Conservation (phyloP, 2,797 vertebrate genomes). For the Onychomys arenicola region DNA sequence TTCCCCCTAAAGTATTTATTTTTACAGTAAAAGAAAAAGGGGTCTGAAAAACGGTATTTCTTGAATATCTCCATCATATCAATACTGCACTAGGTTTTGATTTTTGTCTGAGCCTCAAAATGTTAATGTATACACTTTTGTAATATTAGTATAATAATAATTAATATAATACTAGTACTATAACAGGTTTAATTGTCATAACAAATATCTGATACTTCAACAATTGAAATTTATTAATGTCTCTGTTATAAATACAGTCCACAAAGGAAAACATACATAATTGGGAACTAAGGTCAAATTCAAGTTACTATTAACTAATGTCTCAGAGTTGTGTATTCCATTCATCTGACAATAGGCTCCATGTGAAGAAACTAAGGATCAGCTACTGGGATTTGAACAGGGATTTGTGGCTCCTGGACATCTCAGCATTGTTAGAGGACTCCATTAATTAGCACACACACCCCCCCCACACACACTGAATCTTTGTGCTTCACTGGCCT, state of each 20-base stretch:
- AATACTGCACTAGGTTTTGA: neutral
- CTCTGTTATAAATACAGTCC: neutral
- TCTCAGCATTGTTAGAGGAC: neutral
- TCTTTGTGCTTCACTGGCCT: neutral
- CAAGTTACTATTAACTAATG: neutral
- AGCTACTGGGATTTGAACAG: constrained; percentile 7
- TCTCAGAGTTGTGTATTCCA: fast-evolving
- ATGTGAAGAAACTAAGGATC: neutral
- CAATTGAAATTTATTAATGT: neutral
- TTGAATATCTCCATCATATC: neutral
- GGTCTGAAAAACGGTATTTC: neutral
- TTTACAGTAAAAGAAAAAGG: neutral
- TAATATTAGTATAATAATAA: no score
- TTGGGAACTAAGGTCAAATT: neutral
- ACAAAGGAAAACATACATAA: neutral
- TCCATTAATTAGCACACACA: neutral
- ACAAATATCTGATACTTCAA: neutral
- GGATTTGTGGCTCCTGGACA: neutral
- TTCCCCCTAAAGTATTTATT: neutral
- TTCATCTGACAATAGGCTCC: neutral
- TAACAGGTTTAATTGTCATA: neutral
- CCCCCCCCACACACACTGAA: neutral
- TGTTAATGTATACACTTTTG: neutral
- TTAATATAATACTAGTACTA: neutral
- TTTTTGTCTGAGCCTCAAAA: constrained; percentile 4